Conservation (phyloP, 2,888 invertebrate species). For the Eupithecia inturbata region DNA sequence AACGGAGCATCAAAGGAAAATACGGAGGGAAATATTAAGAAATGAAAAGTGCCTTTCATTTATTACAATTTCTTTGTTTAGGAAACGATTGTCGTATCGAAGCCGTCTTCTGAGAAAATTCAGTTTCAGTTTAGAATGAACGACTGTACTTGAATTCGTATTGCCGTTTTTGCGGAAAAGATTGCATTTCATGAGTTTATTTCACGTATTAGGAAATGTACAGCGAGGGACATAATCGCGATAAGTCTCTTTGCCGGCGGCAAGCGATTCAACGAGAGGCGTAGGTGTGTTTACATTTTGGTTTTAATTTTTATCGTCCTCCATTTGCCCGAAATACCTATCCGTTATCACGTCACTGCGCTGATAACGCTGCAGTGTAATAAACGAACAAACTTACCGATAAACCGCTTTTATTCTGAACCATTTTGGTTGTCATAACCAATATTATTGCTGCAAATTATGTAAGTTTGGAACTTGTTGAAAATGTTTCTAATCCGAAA, state of each 20-base stretch:
- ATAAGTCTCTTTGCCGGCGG: slow-evolving; percentile 55
- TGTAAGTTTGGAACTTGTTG: not conserved
- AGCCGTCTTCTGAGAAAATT: slow-evolving; percentile 40
- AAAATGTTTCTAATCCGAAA: not conserved
- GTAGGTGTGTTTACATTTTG: slow-evolving; percentile 65
- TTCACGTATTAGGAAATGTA: slow-evolving; percentile 44
- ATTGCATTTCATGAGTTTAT: slow-evolving; percentile 23
- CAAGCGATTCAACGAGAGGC: slow-evolving; percentile 55
- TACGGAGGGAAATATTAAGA: slow-evolving; percentile 72
- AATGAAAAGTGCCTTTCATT: slow-evolving; percentile 69
- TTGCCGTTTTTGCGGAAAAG: slow-evolving; percentile 14
- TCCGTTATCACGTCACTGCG: slow-evolving; percentile 71
- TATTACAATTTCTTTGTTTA: slow-evolving; percentile 68
- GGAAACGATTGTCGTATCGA: slow-evolving; percentile 55
- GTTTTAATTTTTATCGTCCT: slow-evolving; percentile 73
- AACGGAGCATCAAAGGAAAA: slow-evolving; percentile 79
- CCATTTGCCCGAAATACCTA: slow-evolving; percentile 67
- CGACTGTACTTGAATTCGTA: slow-evolving; percentile 18
- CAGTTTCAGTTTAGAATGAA: slow-evolving; percentile 22
- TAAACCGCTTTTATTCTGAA: slow-evolving; percentile 54
- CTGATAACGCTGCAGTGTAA: slow-evolving; percentile 71
- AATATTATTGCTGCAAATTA: slow-evolving; percentile 9
- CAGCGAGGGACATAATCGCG: slow-evolving; percentile 50
- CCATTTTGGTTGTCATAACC: slow-evolving; percentile 17
- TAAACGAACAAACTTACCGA: slow-evolving; percentile 60